Evolutionary conservation across 2,113 vertebrate species (phyloP), one percentile per base, ranked within the genome.

Genomic region (Elaphurus davidianus): DNA sequence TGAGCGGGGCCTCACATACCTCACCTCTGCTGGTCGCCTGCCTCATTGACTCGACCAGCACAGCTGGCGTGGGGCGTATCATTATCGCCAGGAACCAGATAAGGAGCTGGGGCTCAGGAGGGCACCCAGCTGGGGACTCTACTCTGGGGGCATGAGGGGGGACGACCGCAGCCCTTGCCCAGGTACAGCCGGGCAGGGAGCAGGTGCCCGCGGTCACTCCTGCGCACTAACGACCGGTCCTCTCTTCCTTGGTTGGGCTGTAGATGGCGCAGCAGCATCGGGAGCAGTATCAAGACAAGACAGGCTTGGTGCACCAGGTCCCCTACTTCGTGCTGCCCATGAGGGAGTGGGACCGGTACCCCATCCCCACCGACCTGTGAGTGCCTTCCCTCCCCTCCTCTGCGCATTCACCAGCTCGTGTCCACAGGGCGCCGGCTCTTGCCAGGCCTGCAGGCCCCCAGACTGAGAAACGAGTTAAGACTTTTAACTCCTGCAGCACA

Each of bases 201-300:
- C 21, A n/a, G 54, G 60, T 6, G 40, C 28, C 59, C 4, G 1
- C 0, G 1, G 16, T 50, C 50, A 36, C n/a, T 52, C 11, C 43
- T 23, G 11, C 15, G 1, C 50, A 17, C 78, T 79, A 33, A 94
- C 14, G 19, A 8, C 45, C 54, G 28, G 16, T 43, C 64, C 0
- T 59, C 36, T 84, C 79, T 97, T 93, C 59, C 81, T 83, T 90
- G 76, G 45, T 86, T n/a, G 74, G 5, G 25, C 25, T 45, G 36
- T 76, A 99, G 99, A 79, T 96, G 54, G 92, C 78, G 6, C 99
- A 99, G 96, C 93, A 98, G 95, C 99, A 99, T 54, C 96, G 98
- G 1, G 93, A 98, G 13, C 88, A 98, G 87, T 99, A 99, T 94
- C 71, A 1, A 47, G 99, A 99, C 97, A 99, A 96, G 97, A 99